A percentile compares a stretch with the other conserved stretches of the same genome.
Evolutionary conservation across 92 coral and sea anemone species (phyloP).

Genomic region (Parazoanthus swiftii): DNA sequence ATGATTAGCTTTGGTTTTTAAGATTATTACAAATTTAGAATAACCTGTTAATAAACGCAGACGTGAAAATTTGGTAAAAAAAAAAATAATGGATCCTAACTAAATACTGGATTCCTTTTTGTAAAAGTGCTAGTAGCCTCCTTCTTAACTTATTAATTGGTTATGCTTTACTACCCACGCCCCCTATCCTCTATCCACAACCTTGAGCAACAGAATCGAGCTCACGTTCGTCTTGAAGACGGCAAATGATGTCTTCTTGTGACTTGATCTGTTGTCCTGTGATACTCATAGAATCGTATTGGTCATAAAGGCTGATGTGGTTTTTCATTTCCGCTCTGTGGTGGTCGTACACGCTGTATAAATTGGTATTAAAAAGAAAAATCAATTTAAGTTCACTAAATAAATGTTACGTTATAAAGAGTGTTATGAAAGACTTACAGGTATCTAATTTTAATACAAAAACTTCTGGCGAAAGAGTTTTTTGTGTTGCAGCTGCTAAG

Average conservation of each 20-base stretch:
- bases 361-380: not conserved
- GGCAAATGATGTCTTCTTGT: constrained; percentile 45
- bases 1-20: not conserved
- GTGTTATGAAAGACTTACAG: too few species aligned
- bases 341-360: constrained; percentile 55
- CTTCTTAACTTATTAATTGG: too few species aligned
- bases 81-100: not conserved
- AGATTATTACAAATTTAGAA: not conserved
- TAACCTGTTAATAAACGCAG: not conserved
- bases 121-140: too few species aligned
- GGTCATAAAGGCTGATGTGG: constrained; percentile 56
- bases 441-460: too few species aligned
- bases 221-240: constrained; percentile 57
- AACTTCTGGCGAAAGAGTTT: too few species aligned
- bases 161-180: not conserved
- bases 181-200: not conserved
- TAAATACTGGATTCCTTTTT: not conserved
- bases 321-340: constrained; percentile 66
- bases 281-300: constrained; percentile 55
- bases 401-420: too few species aligned
- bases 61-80: not conserved
- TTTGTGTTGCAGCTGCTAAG: too few species aligned
- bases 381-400: too few species aligned
- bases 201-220: not conserved
- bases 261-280: constrained; percentile 52